Evolutionary conservation across 2,797 vertebrate genomes (phyloP).

Genomic region (Malurus leucopterus): DNA sequence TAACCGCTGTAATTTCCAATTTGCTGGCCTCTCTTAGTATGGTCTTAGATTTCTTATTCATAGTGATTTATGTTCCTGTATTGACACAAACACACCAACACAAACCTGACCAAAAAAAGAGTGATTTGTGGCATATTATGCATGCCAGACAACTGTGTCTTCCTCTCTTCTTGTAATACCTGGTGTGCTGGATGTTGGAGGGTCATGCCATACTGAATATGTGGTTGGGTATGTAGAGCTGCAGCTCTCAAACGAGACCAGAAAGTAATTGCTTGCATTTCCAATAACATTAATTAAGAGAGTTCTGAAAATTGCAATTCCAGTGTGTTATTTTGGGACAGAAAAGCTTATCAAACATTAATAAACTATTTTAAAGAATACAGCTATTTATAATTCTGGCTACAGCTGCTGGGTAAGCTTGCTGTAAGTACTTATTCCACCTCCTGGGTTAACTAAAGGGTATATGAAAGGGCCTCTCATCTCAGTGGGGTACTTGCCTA

Average conservation of each 20-base stretch:
- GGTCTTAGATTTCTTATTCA: background rate
- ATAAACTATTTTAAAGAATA: accelerated
- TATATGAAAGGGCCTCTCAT: background rate
- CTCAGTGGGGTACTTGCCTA: background rate
- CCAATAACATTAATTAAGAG: background rate
- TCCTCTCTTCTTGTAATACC: background rate
- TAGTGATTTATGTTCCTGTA: slow-evolving; percentile 5
- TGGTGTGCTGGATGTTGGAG: background rate
- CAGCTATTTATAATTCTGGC: background rate
- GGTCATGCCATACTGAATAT: background rate
- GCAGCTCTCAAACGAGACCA: background rate
- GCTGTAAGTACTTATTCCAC: background rate
- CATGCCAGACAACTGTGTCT: background rate
- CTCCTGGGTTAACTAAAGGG: background rate
- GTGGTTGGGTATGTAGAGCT: background rate
- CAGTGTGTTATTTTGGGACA: background rate
- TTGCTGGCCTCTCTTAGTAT: background rate
- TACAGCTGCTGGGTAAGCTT: background rate
- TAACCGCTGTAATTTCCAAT: background rate
- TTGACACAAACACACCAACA: slow-evolving; percentile 7
- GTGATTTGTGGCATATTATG: background rate
- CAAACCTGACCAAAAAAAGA: slow-evolving; percentile 16
- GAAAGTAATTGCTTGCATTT: background rate
- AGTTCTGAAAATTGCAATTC: background rate
- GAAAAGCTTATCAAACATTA: background rate